Base-by-base conservation (phyloP, 2,797 vertebrate species). In the Lerista edwardsae region DNA sequence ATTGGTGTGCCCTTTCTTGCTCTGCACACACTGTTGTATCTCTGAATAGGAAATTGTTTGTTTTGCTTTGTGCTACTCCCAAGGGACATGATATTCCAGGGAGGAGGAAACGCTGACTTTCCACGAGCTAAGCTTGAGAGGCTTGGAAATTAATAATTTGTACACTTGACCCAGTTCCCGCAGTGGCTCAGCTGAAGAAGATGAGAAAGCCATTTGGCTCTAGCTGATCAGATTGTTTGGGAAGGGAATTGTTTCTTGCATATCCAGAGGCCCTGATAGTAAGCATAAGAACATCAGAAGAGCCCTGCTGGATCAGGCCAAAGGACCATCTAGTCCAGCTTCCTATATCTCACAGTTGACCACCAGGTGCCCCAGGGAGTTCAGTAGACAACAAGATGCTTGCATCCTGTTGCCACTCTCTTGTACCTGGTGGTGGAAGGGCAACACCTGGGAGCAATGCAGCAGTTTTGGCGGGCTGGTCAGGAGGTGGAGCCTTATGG, bases 121-220 rank as follows among this genome's bases (percentile, higher is more conserved):
- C 86, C 93, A 93, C 90, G 84, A 93, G 65, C 82, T 89, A 71
- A 85, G 76, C 84, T 95, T 95, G 95, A 94, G 91, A 95, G 93
- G 91, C 94, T 93, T 94, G 84, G 2, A 94, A 96, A 96, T 95
- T 95, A 96, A 96, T 95, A 94, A 96, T 95, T 95, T 94, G 93
- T 94, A 95, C 91, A 94, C 94, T 93, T 96, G 95, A 96, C 95
- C 95, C 92, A 96, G 89, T 96, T 96, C 92, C 91, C 89, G 89
- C 93, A 91, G 85, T 93, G 82, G 94, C 94, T 94, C 94, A 95
- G 94, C 93, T 90, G 88, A 92, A 94, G 94, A 94, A 95, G 90
- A n/a, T n/a, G n/a, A 91, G 91, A 95, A 94, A 93, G 82, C 93
- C 92, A 91, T 94, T 95, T 95, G 95, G 94, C 94, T 94, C 95